phyloP scores from a whole-genome alignment of 2,888 invertebrate genomes.

The Nymphalis urticae region DNA sequence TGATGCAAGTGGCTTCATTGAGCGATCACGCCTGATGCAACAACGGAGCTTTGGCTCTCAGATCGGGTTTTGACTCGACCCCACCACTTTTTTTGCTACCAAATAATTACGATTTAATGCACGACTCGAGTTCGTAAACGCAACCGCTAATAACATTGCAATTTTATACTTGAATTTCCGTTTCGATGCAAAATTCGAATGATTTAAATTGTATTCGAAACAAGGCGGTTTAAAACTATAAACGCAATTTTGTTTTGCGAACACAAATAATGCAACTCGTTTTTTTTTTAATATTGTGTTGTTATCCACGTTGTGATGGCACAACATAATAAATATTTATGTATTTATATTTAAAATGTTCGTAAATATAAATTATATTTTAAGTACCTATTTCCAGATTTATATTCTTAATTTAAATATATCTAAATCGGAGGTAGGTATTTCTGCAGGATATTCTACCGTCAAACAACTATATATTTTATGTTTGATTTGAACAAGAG shows the following conservation, averaged over 20 bases:
- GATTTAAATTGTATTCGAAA: slow-evolving; percentile 10
- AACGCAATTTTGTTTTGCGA: neutral
- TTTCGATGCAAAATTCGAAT: slow-evolving; percentile 13
- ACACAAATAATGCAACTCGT: neutral
- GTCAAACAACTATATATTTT: too few species aligned
- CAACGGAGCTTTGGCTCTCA: slow-evolving; percentile 50
- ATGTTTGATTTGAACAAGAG: too few species aligned
- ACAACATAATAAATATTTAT: too few species aligned
- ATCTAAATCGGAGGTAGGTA: too few species aligned
- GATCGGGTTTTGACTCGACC: slow-evolving; percentile 41
- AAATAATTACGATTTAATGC: slow-evolving; percentile 39
- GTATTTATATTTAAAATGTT: too few species aligned
- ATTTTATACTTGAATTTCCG: slow-evolving; percentile 30
- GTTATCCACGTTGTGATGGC: too few species aligned
- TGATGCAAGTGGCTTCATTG: slow-evolving; percentile 50
- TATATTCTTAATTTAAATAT: too few species aligned
- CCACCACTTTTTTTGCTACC: slow-evolving; percentile 36
- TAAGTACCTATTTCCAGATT: too few species aligned
- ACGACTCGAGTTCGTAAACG: slow-evolving; percentile 23
- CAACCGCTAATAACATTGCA: slow-evolving; percentile 27
- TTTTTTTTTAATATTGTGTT: neutral
- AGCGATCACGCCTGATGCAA: slow-evolving; percentile 61
- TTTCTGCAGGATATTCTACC: too few species aligned
- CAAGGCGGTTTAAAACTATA: neutral
- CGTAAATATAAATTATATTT: too few species aligned